Conservation (phyloP, 2,888 invertebrate species). For the Luperina nickerlii region DNA sequence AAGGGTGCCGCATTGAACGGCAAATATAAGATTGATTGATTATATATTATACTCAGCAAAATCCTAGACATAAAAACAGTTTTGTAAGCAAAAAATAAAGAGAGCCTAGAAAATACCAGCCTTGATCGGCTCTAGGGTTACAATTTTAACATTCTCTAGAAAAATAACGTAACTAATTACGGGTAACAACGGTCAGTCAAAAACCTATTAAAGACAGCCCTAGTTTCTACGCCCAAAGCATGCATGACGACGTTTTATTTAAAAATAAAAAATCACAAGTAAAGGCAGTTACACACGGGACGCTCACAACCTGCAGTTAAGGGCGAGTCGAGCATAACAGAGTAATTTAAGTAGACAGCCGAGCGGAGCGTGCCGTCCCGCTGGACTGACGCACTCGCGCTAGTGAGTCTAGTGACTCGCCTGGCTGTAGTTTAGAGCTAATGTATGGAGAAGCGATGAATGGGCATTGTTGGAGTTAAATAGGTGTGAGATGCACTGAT, state of each 20-base stretch:
- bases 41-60: conserved; percentile 6
- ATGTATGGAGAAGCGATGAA: conserved; percentile 49
- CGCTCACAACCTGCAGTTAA: conserved; percentile 62
- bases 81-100: conserved; percentile 17
- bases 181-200: conserved; percentile 29
- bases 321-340: conserved; percentile 78
- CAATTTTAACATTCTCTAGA: conserved; percentile 31
- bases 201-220: conserved; percentile 19
- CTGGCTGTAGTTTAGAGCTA: conserved; percentile 58
- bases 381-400: conserved; percentile 61
- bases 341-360: conserved; percentile 83
- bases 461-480: conserved; percentile 51
- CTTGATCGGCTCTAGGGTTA: conserved; percentile 14
- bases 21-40: conserved; percentile 36
- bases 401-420: conserved; percentile 61
- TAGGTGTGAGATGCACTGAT: conserved; percentile 27
- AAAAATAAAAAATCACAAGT: conserved; percentile 45
- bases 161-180: conserved; percentile 45
- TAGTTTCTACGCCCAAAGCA: conserved; percentile 49
- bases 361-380: conserved; percentile 78
- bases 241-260: conserved; percentile 35
- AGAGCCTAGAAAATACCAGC: conserved; percentile 12
- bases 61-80: conserved; percentile 6
- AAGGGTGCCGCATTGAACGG: conserved; percentile 19
- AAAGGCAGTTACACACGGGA: conserved; percentile 28